Conservation (phyloP, 2,888 invertebrate species). For the Aleiodes testaceus region DNA sequence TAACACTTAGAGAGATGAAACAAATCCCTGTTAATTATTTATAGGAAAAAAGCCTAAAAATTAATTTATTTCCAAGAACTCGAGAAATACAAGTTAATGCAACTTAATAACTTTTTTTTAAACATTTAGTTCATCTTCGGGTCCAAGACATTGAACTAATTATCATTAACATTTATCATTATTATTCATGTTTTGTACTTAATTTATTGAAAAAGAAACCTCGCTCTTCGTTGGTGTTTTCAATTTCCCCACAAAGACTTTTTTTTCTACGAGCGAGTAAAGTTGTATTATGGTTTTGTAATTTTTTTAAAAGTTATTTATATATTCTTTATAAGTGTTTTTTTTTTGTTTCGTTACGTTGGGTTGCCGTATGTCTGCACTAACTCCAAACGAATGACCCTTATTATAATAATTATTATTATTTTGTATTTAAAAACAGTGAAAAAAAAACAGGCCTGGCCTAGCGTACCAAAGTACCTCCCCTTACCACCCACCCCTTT, state of each 20-base stretch:
- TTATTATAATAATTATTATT: constrained; percentile 48
- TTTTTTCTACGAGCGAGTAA: constrained; percentile 17
- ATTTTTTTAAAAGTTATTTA: constrained; percentile 64
- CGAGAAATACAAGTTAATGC: constrained; percentile 28
- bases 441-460: constrained; percentile 66
- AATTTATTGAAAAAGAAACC: constrained; percentile 38
- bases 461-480: constrained; percentile 72
- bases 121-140: constrained; percentile 37
- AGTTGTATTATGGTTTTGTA: constrained; percentile 68
- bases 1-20: constrained; percentile 18
- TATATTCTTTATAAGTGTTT: constrained; percentile 61
- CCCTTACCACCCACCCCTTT: constrained; percentile 11
- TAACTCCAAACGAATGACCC: constrained; percentile 50
- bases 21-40: constrained; percentile 54
- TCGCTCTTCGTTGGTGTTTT: constrained; percentile 7
- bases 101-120: constrained; percentile 3
- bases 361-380: constrained; percentile 51
- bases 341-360: constrained; percentile 52
- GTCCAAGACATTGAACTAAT: constrained; percentile 47
- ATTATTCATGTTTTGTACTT: constrained; percentile 39
- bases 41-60: constrained; percentile 47
- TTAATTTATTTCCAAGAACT: constrained; percentile 50
- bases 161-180: constrained; percentile 41
- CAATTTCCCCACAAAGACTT: neutral
- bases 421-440: constrained; percentile 49